Conservation (phyloP, 2,113 vertebrate species). For the Merops nubicus region DNA sequence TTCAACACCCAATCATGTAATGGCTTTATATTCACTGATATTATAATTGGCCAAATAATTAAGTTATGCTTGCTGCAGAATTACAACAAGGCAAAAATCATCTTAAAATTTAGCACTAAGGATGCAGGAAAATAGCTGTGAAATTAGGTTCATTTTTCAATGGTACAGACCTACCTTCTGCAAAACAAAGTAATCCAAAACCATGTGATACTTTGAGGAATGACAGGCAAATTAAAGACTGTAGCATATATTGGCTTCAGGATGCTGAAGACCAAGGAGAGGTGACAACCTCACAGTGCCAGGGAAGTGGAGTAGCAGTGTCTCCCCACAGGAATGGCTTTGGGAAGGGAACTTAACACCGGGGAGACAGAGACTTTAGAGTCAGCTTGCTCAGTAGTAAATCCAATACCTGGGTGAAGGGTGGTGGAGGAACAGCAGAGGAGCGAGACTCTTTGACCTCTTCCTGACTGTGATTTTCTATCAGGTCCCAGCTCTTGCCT, state of each 20-base stretch:
- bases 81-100: neutral
- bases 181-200: neutral
- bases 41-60: constrained; percentile 56
- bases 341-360: neutral
- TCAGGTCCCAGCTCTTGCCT: neutral
- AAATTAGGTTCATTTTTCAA: neutral
- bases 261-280: neutral
- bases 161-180: neutral
- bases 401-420: neutral
- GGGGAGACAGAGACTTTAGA: neutral
- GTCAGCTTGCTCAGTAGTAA: neutral
- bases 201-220: fast-evolving
- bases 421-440: neutral
- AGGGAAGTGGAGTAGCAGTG: neutral
- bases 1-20: neutral
- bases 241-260: neutral
- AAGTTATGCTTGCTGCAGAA: constrained; percentile 30
- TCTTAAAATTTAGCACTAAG: constrained; percentile 31
- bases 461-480: neutral
- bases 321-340: neutral
- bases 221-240: neutral
- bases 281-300: neutral
- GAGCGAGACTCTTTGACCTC: neutral
- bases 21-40: constrained; percentile 36
- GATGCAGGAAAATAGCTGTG: neutral